Percentiles rank a stretch among this genome's conserved stretches.
Evolutionary conservation across 2,797 vertebrate genomes (phyloP).

Genomic region (Rhabdomys pumilio): DNA sequence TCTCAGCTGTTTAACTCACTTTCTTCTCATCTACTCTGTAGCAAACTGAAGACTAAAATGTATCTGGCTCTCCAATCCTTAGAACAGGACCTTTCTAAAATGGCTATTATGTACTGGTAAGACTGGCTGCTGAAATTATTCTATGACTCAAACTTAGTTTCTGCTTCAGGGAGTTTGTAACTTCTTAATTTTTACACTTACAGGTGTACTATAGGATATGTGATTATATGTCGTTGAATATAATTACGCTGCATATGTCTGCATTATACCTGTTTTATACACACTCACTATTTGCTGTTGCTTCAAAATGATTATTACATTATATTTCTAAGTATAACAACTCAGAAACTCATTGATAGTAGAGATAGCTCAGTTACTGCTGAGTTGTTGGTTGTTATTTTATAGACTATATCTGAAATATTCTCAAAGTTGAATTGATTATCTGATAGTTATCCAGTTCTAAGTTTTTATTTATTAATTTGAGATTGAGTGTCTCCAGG

Average conservation of each 20-base stretch:
- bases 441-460: constrained; percentile 37
- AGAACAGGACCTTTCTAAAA: constrained; percentile 98
- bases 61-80: constrained; percentile 98
- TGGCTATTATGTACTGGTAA: constrained; percentile 99
- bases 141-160: background rate
- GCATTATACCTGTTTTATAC: background rate
- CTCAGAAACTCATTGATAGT: background rate
- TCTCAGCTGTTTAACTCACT: constrained; percentile 60
- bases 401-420: constrained; percentile 50
- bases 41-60: constrained; percentile 99
- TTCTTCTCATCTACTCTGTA: constrained; percentile 82
- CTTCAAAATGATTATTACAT: constrained; percentile 54
- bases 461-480: background rate
- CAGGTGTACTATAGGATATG: background rate
- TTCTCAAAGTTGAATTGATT: constrained; percentile 32
- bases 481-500: background rate
- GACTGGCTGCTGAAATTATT: constrained; percentile 69
- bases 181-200: background rate
- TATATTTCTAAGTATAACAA: constrained; percentile 35
- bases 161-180: background rate
- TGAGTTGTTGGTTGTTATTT: constrained; percentile 45
- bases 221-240: background rate
- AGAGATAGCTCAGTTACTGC: background rate
- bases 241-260: background rate
- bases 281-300: background rate